Conservation (phyloP, 2,888 invertebrate genomes). For the Fabriciana adippe region DNA sequence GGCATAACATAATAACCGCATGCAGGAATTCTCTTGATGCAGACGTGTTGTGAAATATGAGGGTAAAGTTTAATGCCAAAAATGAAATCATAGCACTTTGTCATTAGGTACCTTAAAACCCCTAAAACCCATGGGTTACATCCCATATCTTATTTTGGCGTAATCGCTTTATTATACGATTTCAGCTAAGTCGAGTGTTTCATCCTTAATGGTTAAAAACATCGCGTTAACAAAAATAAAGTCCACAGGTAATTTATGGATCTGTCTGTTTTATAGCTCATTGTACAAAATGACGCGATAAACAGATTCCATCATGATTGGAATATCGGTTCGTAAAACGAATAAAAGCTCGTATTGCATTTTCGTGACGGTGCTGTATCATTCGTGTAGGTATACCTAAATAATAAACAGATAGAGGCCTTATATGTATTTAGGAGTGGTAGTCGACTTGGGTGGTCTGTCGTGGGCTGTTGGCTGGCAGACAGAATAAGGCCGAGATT, state of each 20-base stretch:
- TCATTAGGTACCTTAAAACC: constrained; percentile 56
- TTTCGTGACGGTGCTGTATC: constrained; percentile 43
- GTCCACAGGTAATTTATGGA: constrained; percentile 57
- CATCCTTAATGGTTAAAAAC: constrained; percentile 53
- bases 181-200: constrained; percentile 64
- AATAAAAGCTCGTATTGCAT: constrained; percentile 59
- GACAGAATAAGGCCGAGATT: constrained; percentile 75
- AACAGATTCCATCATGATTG: constrained; percentile 56
- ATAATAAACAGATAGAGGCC: constrained; percentile 70
- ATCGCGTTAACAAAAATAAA: constrained; percentile 53
- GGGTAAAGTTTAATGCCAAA: constrained; percentile 58
- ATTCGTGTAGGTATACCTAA: constrained; percentile 54
- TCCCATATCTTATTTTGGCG: constrained; percentile 1
- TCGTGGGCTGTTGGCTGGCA: constrained; percentile 57
- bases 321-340: constrained; percentile 56
- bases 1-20: constrained; percentile 50
- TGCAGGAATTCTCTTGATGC: constrained; percentile 61
- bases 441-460: constrained; percentile 73
- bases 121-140: constrained; percentile 34
- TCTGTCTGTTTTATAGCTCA: constrained; percentile 52
- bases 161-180: constrained; percentile 29
- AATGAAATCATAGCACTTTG: constrained; percentile 57
- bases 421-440: constrained; percentile 69
- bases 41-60: constrained; percentile 67
- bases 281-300: constrained; percentile 57